Evolutionary conservation across 2,113 vertebrate genomes (phyloP), one percentile per base, ranked within the genome.

Genomic region (Mola mola): DNA sequence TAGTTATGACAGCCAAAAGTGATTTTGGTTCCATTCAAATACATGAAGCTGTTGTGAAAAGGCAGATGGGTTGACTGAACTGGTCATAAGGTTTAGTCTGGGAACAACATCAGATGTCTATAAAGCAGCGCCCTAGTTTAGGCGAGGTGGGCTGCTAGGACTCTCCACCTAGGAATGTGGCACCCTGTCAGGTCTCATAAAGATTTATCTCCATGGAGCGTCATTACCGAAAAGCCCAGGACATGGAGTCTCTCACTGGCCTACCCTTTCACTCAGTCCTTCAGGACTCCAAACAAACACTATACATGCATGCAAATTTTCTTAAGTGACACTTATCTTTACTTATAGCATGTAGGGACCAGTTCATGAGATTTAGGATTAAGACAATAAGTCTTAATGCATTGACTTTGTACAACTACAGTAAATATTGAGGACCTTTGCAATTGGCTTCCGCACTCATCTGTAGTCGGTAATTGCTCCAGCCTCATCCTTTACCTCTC

Each of bases 141-240:
- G 40, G 52, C 66, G 72, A 50, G 75, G 57, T 51, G 75, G 63
- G 68, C 67, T 83, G 72, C 70, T 66, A 75, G 71, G 82, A 81
- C 59, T 81, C 72, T 52, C 44, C 58, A 58, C 41, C 61, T 21
- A 78, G 77, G 85, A 89, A 87, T 89, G 87, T 89, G 87, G 83
- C 83, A 82, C 83, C 77, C 83, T 87, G 87, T 89, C 87, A 86
- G 83, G 57, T 87, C 81, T 81, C 85, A 81, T 81, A 79, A 83
- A 85, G 83, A 84, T 89, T 84, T 78, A 87, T 88, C 82, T 88
- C 77, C 72, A 58, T 46, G 64, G 69, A 77, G 78, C 81, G 81
- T 86, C 77, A 81, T 86, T 86, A 83, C 65, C 24, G 43, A 79
- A 83, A 63, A 55, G 67, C 75, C 67, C 60, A 1, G 66, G 60